Evolutionary conservation across 1,140 invertebrate genomes (phyloP).

Genomic region (Mizuhopecten yessoensis): DNA sequence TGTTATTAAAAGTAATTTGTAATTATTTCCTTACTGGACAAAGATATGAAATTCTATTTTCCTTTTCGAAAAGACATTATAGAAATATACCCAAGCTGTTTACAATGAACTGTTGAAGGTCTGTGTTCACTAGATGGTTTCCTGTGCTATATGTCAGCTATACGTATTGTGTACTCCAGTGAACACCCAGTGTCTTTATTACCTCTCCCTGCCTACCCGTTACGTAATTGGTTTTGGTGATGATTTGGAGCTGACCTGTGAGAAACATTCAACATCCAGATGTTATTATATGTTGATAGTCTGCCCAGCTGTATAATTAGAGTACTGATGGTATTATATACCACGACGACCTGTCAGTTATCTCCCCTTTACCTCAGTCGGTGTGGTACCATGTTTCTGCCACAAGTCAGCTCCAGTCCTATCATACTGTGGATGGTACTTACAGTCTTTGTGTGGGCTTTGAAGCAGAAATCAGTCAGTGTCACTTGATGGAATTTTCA

Average conservation of each 20-base stretch:
- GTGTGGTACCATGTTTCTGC: neutral
- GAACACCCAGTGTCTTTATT: neutral
- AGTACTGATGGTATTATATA: too few species aligned
- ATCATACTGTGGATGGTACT: neutral
- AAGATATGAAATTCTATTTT: neutral
- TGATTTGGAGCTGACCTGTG: neutral
- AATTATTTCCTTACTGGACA: neutral
- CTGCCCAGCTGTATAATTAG: too few species aligned
- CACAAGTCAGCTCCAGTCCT: neutral
- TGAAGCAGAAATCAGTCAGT: neutral
- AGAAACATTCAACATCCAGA: neutral
- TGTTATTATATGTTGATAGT: neutral
- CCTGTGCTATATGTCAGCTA: neutral
- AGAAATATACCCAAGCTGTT: neutral
- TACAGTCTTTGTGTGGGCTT: neutral
- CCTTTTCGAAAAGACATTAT: neutral
- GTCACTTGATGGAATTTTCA: conserved; percentile 9
- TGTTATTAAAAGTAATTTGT: neutral
- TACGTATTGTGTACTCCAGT: neutral
- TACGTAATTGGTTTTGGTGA: neutral
- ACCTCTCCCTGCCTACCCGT: neutral
- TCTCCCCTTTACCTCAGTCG: too few species aligned
- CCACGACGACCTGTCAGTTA: too few species aligned
- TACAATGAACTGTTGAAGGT: neutral
- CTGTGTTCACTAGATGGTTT: conserved; percentile 15